These are phyloP conservation scores for Tachyglossus aculeatus DNA, from an alignment of 2,797 vertebrate species.

Conservation along the genomic window DNA sequence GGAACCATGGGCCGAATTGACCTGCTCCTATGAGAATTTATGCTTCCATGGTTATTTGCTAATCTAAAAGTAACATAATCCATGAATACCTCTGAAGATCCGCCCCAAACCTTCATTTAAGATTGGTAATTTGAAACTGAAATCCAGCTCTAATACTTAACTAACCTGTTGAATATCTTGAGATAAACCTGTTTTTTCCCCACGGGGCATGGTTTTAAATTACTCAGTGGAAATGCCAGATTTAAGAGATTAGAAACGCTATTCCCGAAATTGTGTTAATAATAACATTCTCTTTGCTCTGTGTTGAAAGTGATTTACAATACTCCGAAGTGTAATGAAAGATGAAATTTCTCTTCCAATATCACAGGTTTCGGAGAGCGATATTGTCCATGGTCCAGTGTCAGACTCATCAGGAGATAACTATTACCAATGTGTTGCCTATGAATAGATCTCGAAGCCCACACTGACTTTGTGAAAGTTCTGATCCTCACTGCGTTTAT, in stretches of 20 bases:
- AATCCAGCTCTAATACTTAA: background rate
- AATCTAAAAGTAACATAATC: too few relatives aligned
- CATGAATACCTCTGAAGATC: too few relatives aligned
- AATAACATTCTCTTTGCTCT: background rate
- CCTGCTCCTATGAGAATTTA: too few relatives aligned
- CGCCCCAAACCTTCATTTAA: background rate
- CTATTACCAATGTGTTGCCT: conserved; percentile 83
- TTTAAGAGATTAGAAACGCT: background rate
- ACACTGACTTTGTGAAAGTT: conserved; percentile 38
- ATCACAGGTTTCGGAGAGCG: conserved; percentile 80
- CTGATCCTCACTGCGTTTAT: background rate
- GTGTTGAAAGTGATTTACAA: background rate
- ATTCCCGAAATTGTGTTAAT: background rate
- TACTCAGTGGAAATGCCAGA: background rate
- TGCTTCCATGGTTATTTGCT: too few relatives aligned
- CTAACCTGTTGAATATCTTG: background rate
- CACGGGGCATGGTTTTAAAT: background rate
- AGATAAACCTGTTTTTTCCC: background rate
- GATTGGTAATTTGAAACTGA: background rate
- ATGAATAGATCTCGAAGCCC: conserved; percentile 77
- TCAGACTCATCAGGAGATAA: conserved; percentile 85
- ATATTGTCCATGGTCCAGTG: conserved; percentile 90
- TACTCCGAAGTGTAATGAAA: background rate
- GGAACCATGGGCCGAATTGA: too few relatives aligned
- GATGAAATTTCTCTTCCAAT: background rate